These are phyloP conservation scores for Hypsopygia costalis DNA, from an alignment of 2,888 invertebrate species.

Conservation along the genomic window DNA sequence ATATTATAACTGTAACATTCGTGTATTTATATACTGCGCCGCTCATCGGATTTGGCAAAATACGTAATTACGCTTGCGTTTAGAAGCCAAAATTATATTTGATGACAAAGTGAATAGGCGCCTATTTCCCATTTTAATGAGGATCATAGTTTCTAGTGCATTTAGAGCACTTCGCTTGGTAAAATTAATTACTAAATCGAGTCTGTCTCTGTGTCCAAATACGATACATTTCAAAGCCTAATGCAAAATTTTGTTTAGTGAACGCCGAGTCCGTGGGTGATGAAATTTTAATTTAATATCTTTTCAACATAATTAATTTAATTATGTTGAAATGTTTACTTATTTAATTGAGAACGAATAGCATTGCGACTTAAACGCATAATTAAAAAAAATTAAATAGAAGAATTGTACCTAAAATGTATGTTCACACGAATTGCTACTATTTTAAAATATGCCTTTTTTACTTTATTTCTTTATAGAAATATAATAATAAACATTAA, in stretches of 20 bases:
- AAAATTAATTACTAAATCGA: constrained; percentile 78
- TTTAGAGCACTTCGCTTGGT: constrained; percentile 73
- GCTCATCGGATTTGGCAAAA: constrained; percentile 46
- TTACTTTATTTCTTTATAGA: no score
- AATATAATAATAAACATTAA: no score
- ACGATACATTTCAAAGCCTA: constrained; percentile 54
- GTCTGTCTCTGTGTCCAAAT: constrained; percentile 58
- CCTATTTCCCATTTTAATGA: constrained; percentile 75
- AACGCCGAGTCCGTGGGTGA: background rate
- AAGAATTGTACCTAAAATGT: no score
- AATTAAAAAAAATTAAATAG: no score
- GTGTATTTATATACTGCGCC: constrained; percentile 25
- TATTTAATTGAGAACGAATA: no score
- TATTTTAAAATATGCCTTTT: no score
- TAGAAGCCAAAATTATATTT: constrained; percentile 75
- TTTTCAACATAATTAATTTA: background rate
- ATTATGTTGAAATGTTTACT: no score
- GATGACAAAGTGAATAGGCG: constrained; percentile 68
- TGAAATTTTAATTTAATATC: background rate
- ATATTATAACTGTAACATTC: constrained; percentile 17
- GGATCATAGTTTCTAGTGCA: constrained; percentile 78
- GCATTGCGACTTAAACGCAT: no score
- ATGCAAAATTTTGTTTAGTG: constrained; percentile 31
- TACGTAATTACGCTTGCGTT: constrained; percentile 63
- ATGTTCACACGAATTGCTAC: no score